A percentile compares a stretch with the other conserved stretches of the same genome.
Conservation (phyloP, 2,888 invertebrate species). For the Ornithoptera priamus region DNA sequence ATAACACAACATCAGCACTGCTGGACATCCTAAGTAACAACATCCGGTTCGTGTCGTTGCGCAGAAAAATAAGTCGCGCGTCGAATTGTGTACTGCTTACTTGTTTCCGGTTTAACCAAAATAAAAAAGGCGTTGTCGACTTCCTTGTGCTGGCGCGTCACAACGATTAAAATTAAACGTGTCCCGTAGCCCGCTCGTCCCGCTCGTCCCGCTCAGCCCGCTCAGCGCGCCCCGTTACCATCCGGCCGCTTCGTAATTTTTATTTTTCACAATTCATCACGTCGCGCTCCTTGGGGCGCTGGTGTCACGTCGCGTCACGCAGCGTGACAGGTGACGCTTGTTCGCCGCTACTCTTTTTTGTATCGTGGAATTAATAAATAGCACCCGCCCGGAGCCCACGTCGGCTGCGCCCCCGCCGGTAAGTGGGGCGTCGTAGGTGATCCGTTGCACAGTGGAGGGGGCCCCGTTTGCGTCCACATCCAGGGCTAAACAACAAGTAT, state of each 20-base stretch:
- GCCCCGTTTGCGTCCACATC: too few relatives aligned
- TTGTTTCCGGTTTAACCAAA: too few relatives aligned
- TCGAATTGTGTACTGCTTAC: too few relatives aligned
- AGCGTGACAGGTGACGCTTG: constrained; percentile 61
- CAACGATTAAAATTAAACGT: constrained; percentile 62
- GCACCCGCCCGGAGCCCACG: constrained; percentile 50
- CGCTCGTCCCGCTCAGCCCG: too few relatives aligned
- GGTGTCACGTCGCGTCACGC: constrained; percentile 48
- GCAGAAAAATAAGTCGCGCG: too few relatives aligned
- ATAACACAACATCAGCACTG: too few relatives aligned
- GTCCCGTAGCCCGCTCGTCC: constrained; percentile 32
- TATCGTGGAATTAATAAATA: constrained; percentile 62
- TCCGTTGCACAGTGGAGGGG: too few relatives aligned
- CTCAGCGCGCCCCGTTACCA: constrained; percentile 37
- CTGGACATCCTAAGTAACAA: too few relatives aligned
- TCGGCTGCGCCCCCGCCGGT: constrained; percentile 32
- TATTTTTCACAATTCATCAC: constrained; percentile 70
- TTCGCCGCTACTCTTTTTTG: constrained; percentile 39
- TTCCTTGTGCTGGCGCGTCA: constrained; percentile 33
- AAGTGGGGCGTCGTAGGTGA: too few relatives aligned
- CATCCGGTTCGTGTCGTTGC: too few relatives aligned
- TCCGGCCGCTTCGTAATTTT: constrained; percentile 63
- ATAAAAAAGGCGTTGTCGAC: too few relatives aligned
- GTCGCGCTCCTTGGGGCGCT: constrained; percentile 42
- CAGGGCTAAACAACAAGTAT: too few relatives aligned